These are phyloP conservation scores for Pontoporia blainvillei DNA, from an alignment of 2,113 vertebrate genomes.

Conservation along the genomic window DNA sequence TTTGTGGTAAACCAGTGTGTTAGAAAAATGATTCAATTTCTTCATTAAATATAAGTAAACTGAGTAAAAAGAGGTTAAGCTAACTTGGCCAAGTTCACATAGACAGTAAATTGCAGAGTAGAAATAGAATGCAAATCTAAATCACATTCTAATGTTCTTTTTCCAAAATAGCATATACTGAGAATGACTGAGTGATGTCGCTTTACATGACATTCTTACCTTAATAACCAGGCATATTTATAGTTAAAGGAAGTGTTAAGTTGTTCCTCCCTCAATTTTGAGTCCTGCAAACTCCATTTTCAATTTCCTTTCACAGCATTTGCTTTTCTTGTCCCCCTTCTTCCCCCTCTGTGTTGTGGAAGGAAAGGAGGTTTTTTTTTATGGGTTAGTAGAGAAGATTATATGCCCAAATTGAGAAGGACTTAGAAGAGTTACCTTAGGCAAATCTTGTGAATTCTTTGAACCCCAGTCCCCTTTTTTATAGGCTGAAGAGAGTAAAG, in stretches of 20 bases:
- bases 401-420: background rate
- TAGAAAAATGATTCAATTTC: background rate
- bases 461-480: background rate
- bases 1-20: constrained; percentile 21
- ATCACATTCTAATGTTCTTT: background rate
- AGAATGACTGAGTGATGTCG: background rate
- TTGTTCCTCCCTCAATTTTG: background rate
- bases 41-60: constrained; percentile 18
- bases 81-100: background rate
- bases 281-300: background rate
- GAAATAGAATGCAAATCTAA: background rate
- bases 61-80: background rate
- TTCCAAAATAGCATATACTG: background rate
- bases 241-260: background rate
- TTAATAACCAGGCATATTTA: background rate
- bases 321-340: background rate
- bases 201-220: background rate
- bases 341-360: background rate
- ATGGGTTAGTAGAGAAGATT: background rate
- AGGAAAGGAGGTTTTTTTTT: background rate
- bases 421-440: background rate
- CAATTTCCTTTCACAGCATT: background rate
- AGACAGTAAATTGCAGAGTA: background rate
- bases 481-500: background rate
- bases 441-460: background rate